phyloP scores from a whole-genome alignment of 2,888 invertebrate genomes.

The Drosophila paramelanica region DNA sequence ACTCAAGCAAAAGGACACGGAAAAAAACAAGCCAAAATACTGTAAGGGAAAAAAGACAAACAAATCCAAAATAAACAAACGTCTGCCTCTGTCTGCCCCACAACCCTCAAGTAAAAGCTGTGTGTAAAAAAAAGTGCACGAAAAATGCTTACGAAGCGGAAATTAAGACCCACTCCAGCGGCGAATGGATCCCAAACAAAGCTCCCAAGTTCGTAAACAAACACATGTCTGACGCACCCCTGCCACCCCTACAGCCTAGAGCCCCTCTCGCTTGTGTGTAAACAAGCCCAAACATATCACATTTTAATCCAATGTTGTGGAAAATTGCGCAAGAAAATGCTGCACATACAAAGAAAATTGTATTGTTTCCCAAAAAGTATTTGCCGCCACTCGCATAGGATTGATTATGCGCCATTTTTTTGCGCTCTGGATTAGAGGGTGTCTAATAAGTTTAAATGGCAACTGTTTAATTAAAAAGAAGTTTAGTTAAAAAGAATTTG shows the following conservation, averaged over 20 bases:
- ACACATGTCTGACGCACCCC: constrained; percentile 62
- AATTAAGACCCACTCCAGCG: constrained; percentile 77
- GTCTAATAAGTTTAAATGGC: constrained; percentile 62
- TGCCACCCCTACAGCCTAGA: background rate
- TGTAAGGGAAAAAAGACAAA: constrained; percentile 66
- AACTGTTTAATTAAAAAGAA: constrained; percentile 60
- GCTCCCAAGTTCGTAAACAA: constrained; percentile 79
- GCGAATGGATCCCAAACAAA: constrained; percentile 59
- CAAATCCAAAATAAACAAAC: constrained; percentile 81
- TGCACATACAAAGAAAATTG: constrained; percentile 53
- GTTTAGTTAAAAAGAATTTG: background rate
- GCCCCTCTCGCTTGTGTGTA: constrained; percentile 49
- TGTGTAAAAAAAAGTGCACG: constrained; percentile 30
- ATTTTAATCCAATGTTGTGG: constrained; percentile 80
- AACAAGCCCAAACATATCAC: constrained; percentile 81
- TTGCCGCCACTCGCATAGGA: constrained; percentile 37
- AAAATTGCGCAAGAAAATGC: constrained; percentile 69
- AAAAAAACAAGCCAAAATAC: constrained; percentile 28
- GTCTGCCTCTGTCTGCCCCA: constrained; percentile 23
- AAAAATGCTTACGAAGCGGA: constrained; percentile 80
- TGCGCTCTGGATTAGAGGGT: constrained; percentile 57
- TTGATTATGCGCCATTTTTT: constrained; percentile 71
- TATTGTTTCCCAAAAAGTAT: constrained; percentile 48
- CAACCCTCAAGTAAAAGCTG: constrained; percentile 16
- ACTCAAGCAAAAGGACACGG: constrained; percentile 65